Evolutionary conservation across 1,140 invertebrate species (phyloP).

Genomic region (Drosophila gunungcola): DNA sequence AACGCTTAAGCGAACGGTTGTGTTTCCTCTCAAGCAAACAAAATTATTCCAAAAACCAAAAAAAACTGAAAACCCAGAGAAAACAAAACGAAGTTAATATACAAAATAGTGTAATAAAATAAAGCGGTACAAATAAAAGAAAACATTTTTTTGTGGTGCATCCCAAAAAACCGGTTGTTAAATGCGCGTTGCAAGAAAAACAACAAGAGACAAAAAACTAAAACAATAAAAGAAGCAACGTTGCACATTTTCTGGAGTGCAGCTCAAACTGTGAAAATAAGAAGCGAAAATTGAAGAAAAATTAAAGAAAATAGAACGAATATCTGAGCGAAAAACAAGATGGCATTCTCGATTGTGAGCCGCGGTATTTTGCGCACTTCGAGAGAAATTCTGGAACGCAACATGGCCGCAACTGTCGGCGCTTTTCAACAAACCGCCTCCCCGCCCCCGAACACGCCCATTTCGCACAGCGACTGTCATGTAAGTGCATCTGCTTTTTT

Average conservation of each 20-base stretch:
- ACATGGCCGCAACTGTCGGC: conserved; percentile 73
- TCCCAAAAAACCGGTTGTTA: conserved; percentile 50
- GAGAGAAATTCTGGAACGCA: conserved; percentile 82
- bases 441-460: conserved; percentile 40
- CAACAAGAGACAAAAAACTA: conserved; percentile 31
- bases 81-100: conserved; percentile 24
- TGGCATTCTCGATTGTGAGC: conserved; percentile 79
- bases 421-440: conserved; percentile 59
- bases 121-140: conserved; percentile 4
- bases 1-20: conserved; percentile 77
- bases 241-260: conserved; percentile 35
- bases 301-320: conserved; percentile 14
- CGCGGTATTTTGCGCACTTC: conserved; percentile 80
- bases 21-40: conserved; percentile 41
- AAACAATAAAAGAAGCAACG: conserved; percentile 26
- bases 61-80: conserved; percentile 12
- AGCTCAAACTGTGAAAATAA: conserved; percentile 41
- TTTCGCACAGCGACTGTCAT: conserved; percentile 58
- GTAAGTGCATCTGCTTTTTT: conserved; percentile 57
- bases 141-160: conserved; percentile 41
- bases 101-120: conserved; percentile 16
- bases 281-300: conserved; percentile 2
- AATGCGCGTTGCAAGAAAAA: conserved; percentile 58
- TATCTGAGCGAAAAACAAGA: conserved; percentile 43
- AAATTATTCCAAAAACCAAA: conserved; percentile 11